These are phyloP conservation scores for Picus viridis DNA, from an alignment of 2,797 vertebrate species.

Conservation along the genomic window DNA sequence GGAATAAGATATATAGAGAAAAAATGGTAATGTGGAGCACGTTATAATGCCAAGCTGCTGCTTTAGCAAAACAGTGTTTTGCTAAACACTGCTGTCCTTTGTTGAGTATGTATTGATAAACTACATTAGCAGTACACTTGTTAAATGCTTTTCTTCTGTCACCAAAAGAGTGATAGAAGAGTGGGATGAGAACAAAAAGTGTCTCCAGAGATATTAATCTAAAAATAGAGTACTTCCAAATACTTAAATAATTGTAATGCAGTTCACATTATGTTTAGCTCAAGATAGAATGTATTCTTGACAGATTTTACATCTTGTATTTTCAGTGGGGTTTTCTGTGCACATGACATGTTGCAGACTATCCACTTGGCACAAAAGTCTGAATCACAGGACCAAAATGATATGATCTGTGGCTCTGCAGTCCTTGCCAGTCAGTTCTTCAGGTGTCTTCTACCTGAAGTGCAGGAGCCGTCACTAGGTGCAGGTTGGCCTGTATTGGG, in stretches of 20 bases:
- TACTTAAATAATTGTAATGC: not conserved
- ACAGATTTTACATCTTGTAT: not conserved
- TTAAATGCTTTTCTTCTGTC: not conserved
- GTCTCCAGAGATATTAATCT: not conserved
- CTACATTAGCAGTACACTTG: not conserved
- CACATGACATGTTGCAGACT: not conserved
- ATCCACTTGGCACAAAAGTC: not conserved
- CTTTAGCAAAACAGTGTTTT: not conserved
- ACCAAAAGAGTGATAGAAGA: not conserved
- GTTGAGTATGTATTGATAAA: not conserved
- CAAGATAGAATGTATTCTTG: not conserved
- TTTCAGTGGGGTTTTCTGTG: not conserved
- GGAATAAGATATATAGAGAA: not conserved
- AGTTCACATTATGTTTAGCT: not conserved
- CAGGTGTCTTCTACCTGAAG: not conserved
- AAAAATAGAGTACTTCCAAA: constrained; percentile 7
- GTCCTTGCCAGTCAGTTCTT: not conserved
- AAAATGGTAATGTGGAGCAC: not conserved
- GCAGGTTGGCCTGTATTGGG: not conserved
- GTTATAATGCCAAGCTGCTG: not conserved
- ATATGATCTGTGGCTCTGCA: not conserved
- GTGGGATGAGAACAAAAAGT: not conserved
- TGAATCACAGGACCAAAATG: not conserved
- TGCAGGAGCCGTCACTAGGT: not conserved
- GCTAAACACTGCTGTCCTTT: not conserved